phyloP scores from a whole-genome alignment of 2,797 vertebrate genomes.

The Gouania willdenowi region DNA sequence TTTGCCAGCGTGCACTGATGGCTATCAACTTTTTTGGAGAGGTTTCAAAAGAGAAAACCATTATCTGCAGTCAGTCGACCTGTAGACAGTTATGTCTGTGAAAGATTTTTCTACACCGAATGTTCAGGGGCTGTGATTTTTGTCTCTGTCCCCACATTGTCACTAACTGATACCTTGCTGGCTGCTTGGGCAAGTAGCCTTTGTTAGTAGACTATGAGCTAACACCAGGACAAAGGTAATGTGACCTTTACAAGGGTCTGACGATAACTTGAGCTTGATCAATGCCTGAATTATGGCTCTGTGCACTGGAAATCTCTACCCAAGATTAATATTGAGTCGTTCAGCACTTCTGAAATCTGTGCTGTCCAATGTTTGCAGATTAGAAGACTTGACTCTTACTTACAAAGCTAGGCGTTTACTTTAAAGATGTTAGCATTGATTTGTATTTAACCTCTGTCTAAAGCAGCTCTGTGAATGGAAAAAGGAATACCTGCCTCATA shows the following conservation, averaged over 20 bases:
- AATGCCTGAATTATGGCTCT: slow-evolving; percentile 6
- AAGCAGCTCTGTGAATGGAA: slow-evolving; percentile 37
- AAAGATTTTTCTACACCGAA: slow-evolving; percentile 47
- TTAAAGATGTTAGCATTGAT: slow-evolving; percentile 25
- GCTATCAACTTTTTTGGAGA: slow-evolving; percentile 11
- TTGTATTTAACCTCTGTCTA: slow-evolving; percentile 39
- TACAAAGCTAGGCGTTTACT: slow-evolving; percentile 22
- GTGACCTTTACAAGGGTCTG: slow-evolving; percentile 26
- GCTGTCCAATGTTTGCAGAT: slow-evolving; percentile 43
- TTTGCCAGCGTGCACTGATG: slow-evolving; percentile 14
- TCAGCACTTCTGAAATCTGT: background rate
- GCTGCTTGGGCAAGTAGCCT: slow-evolving; percentile 19
- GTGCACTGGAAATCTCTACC: background rate
- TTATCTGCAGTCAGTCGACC: slow-evolving; percentile 34
- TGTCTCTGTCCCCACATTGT: slow-evolving; percentile 13
- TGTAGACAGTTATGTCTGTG: slow-evolving; percentile 41
- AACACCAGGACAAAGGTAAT: slow-evolving; percentile 22
- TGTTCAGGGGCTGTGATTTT: slow-evolving; percentile 62
- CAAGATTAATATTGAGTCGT: background rate
- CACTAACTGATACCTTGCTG: slow-evolving; percentile 14
- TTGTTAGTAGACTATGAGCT: slow-evolving; percentile 27
- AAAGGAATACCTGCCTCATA: slow-evolving; percentile 49
- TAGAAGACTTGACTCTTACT: slow-evolving; percentile 41
- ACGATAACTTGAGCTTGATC: slow-evolving; percentile 6
- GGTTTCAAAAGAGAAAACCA: slow-evolving; percentile 22